phyloP scores from a whole-genome alignment of 2,113 vertebrate species.

The Caretta caretta region DNA sequence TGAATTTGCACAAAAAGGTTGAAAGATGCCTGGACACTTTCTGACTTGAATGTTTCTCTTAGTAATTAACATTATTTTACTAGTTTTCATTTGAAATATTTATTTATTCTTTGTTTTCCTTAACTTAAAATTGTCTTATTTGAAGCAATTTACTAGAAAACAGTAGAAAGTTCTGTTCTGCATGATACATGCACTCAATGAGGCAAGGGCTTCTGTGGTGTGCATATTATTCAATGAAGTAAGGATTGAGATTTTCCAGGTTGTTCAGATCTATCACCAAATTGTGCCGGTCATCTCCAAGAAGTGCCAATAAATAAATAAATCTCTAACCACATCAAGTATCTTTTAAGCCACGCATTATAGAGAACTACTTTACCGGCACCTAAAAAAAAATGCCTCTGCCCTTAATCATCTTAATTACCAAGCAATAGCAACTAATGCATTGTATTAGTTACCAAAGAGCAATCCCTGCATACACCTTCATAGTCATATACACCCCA shows the following conservation, averaged over 20 bases:
- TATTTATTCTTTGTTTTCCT: not conserved
- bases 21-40: not conserved
- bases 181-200: not conserved
- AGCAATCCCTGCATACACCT: not conserved
- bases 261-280: not conserved
- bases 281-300: not conserved
- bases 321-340: not conserved
- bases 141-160: not conserved
- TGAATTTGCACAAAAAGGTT: not conserved
- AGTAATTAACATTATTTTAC: not conserved
- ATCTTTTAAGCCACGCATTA: not conserved
- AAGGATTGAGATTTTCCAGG: not conserved
- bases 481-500: not conserved
- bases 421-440: not conserved
- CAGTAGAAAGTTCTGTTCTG: not conserved
- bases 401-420: not conserved
- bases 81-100: not conserved
- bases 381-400: not conserved
- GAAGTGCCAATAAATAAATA: not conserved
- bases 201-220: not conserved
- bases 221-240: not conserved
- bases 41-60: not conserved
- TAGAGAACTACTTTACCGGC: not conserved
- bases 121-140: not conserved
- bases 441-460: not conserved